Percentiles rank a stretch among this genome's conserved stretches.
Conservation (phyloP, 2,113 vertebrate species). For the Microcebus ravelobensis region DNA sequence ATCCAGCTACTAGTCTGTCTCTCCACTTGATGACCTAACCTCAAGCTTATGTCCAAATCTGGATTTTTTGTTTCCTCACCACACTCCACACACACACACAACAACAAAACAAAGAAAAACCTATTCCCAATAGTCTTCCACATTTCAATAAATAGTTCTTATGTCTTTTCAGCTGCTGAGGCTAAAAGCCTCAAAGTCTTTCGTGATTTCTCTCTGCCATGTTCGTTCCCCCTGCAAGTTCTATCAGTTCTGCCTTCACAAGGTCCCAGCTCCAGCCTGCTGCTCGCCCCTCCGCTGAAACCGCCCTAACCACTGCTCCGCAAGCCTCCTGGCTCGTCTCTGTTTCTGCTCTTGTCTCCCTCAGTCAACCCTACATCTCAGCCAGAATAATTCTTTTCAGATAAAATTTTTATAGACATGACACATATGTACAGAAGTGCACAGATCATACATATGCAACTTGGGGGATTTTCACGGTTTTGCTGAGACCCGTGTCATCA, state of each 20-base stretch:
- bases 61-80: not conserved
- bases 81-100: not conserved
- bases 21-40: not conserved
- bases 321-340: not conserved
- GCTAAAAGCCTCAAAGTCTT: too few species aligned
- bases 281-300: not conserved
- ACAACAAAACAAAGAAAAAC: not conserved
- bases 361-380: not conserved
- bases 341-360: not conserved
- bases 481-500: not conserved
- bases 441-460: fast-evolving
- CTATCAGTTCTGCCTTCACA: not conserved
- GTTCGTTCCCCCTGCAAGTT: not conserved
- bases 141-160: not conserved
- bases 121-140: not conserved
- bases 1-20: not conserved
- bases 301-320: fast-evolving
- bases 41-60: not conserved
- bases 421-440: not conserved
- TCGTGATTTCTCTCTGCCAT: not conserved
- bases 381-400: not conserved
- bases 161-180: not conserved
- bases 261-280: not conserved
- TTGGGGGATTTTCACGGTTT: not conserved
- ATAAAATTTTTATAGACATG: too few species aligned